phyloP scores from a whole-genome alignment of 2,113 vertebrate species.

The Prochilodus magdalenae region DNA sequence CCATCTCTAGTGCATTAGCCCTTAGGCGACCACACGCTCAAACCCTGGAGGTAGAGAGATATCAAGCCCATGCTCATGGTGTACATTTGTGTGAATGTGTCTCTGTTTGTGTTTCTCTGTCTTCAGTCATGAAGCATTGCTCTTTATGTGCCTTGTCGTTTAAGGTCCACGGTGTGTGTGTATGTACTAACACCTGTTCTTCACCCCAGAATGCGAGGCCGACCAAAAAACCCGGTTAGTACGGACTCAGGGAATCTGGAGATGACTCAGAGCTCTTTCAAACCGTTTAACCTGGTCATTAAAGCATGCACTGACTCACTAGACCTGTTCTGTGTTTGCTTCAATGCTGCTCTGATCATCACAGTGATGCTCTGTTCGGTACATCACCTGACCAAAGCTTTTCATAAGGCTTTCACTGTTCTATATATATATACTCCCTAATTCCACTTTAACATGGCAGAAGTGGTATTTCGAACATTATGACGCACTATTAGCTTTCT shows the following conservation, averaged over 20 bases:
- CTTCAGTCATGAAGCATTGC: background rate
- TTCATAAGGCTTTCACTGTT: background rate
- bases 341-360: conserved; percentile 3
- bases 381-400: background rate
- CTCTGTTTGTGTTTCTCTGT: background rate
- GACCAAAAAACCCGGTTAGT: conserved; percentile 38
- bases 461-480: too few relatives aligned
- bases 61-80: conserved; percentile 31
- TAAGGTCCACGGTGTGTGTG: conserved; percentile 20
- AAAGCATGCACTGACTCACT: background rate
- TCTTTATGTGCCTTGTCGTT: conserved; percentile 6
- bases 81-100: background rate
- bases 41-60: conserved; percentile 50
- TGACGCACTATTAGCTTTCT: too few relatives aligned
- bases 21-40: background rate
- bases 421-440: background rate
- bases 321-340: conserved; percentile 26
- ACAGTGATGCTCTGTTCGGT: background rate
- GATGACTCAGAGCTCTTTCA: background rate
- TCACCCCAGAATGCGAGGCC: conserved; percentile 12
- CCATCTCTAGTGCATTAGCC: conserved; percentile 5
- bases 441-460: too few relatives aligned
- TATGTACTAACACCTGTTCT: conserved; percentile 8
- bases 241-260: conserved; percentile 23
- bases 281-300: background rate